Evolutionary conservation across 2,113 vertebrate species (phyloP).

Genomic region (Ameiurus melas): DNA sequence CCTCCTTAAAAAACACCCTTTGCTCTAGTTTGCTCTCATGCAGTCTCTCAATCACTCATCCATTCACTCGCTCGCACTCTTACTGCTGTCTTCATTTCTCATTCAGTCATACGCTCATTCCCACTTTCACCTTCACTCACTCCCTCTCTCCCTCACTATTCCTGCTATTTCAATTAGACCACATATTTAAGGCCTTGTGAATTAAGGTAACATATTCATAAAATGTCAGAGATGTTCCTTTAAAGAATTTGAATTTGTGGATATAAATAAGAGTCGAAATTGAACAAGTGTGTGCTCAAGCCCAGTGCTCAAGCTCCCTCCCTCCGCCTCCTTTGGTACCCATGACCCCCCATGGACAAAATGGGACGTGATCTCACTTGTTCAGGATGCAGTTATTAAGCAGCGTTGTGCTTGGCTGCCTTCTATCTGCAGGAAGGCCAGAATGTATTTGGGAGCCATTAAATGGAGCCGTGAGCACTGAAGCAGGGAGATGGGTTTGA

Average conservation of each 20-base stretch:
- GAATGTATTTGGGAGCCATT: constrained; percentile 70
- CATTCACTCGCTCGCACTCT: not conserved
- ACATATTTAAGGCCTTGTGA: not conserved
- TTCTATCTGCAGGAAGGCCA: constrained; percentile 71
- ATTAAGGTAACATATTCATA: not conserved
- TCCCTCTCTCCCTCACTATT: not conserved
- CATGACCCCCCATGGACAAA: constrained; percentile 2
- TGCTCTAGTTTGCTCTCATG: no score
- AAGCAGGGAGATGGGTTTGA: constrained; percentile 60
- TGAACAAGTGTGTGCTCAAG: no score
- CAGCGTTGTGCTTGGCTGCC: constrained; percentile 59
- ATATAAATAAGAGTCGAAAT: not conserved
- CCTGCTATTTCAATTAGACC: not conserved
- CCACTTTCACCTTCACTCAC: constrained; percentile 9
- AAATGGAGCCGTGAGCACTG: constrained; percentile 63
- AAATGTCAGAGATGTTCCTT: not conserved
- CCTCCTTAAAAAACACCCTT: no score
- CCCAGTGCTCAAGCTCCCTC: not conserved
- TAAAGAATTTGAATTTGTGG: not conserved
- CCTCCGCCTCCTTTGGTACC: no score
- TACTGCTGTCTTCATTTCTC: constrained; percentile 9
- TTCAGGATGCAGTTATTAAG: constrained; percentile 39
- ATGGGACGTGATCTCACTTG: constrained; percentile 7
- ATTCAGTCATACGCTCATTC: not conserved
- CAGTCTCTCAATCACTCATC: constrained; percentile 15